phyloP scores from a whole-genome alignment of 2,113 vertebrate species.

The Haemorhous mexicanus region DNA sequence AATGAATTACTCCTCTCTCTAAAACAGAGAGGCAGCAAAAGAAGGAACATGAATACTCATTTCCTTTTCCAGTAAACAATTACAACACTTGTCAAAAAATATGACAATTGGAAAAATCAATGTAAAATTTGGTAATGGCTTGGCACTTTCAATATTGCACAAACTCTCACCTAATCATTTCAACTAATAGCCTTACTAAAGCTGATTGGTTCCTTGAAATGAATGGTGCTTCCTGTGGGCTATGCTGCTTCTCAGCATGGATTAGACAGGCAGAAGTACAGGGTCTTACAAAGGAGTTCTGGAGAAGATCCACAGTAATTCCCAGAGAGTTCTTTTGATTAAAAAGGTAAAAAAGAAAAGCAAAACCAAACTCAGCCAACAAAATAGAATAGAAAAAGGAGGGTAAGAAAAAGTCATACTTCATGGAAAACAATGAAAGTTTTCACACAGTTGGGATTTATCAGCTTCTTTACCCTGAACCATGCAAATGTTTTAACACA shows the following conservation, averaged over 20 bases:
- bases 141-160: neutral
- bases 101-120: neutral
- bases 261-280: neutral
- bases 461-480: neutral
- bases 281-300: neutral
- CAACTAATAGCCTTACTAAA: neutral
- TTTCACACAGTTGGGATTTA: neutral
- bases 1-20: conserved; percentile 1
- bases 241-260: neutral
- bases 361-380: neutral
- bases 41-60: neutral
- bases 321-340: neutral
- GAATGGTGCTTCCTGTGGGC: neutral
- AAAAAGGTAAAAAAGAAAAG: neutral
- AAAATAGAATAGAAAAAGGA: neutral
- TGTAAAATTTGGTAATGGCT: neutral
- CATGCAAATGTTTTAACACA: neutral
- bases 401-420: neutral
- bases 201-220: conserved; percentile 4
- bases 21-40: neutral
- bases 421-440: neutral
- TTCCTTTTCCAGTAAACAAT: conserved; percentile 29
- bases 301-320: neutral
- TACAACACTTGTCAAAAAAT: neutral
- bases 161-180: neutral